phyloP scores from a whole-genome alignment of 2,113 vertebrate genomes.

The Phalacrocorax aristotelis region DNA sequence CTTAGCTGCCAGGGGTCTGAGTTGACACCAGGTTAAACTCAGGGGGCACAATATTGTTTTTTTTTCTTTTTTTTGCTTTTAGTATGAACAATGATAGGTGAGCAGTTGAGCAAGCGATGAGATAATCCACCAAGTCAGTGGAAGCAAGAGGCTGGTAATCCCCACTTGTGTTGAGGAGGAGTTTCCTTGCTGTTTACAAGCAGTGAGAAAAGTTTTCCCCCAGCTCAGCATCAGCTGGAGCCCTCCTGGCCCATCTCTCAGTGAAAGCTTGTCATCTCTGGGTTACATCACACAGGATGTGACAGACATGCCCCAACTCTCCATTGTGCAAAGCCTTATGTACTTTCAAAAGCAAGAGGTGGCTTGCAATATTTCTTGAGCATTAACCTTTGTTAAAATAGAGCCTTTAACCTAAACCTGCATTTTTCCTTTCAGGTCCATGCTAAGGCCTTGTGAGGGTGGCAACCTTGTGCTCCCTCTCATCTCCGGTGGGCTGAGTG shows the following conservation, averaged over 20 bases:
- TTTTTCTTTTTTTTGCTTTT: neutral
- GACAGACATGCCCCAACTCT: too few species aligned
- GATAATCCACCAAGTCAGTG: neutral
- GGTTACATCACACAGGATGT: accelerated
- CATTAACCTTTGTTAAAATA: neutral
- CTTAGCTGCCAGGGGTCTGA: neutral
- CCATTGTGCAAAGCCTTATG: accelerated
- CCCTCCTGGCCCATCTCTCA: neutral
- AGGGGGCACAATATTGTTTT: too few species aligned
- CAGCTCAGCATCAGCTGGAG: neutral
- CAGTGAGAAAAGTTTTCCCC: neutral
- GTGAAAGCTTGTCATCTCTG: neutral
- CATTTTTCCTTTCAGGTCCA: neutral
- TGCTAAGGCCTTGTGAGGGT: neutral
- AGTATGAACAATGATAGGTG: neutral
- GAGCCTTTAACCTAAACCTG: neutral
- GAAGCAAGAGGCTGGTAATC: neutral
- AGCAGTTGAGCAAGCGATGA: neutral
- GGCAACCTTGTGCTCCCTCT: accelerated
- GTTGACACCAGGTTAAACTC: neutral
- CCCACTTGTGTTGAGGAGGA: neutral
- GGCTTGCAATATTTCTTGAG: neutral
- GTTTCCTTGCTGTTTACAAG: neutral
- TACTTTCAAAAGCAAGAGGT: neutral
- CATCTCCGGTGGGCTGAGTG: neutral